Conservation (phyloP, 2,888 invertebrate species). For the Trissoscelio sp. region DNA sequence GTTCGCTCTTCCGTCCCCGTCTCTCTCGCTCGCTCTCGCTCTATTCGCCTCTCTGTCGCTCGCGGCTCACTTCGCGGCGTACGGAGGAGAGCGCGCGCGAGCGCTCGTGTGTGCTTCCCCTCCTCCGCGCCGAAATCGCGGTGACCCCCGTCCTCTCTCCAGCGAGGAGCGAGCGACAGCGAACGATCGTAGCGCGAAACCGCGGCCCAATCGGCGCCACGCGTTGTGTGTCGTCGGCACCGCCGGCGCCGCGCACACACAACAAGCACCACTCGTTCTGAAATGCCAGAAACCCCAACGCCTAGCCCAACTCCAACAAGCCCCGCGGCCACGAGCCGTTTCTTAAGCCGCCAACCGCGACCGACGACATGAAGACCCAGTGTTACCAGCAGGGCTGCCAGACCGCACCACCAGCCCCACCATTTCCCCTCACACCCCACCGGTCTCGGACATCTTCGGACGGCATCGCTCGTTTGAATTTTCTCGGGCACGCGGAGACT, state of each 20-base stretch:
- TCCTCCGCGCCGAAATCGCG: background rate
- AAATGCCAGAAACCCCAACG: no score
- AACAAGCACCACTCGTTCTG: no score
- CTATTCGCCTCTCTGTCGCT: constrained; percentile 46
- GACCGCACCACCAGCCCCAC: background rate
- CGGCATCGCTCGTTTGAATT: background rate
- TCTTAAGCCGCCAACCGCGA: constrained; percentile 6
- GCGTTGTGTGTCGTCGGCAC: constrained; percentile 13
- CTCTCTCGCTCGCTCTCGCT: constrained; percentile 42
- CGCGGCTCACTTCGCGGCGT: constrained; percentile 53
- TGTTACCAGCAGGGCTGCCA: constrained; percentile 15
- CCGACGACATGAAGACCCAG: constrained; percentile 31
- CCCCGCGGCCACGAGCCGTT: constrained; percentile 16
- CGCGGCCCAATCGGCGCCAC: constrained; percentile 16
- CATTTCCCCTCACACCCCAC: no score
- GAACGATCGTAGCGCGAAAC: background rate
- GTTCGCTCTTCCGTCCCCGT: constrained; percentile 65
- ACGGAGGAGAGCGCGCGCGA: constrained; percentile 42
- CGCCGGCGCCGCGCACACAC: background rate
- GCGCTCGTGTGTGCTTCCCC: constrained; percentile 17
- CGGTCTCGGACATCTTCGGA: background rate
- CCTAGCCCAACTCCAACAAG: constrained; percentile 1
- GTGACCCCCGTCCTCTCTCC: background rate
- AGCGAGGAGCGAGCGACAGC: background rate
- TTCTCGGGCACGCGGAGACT: background rate